Conservation (phyloP, 2,113 vertebrate species). For the Panurus biarmicus region DNA sequence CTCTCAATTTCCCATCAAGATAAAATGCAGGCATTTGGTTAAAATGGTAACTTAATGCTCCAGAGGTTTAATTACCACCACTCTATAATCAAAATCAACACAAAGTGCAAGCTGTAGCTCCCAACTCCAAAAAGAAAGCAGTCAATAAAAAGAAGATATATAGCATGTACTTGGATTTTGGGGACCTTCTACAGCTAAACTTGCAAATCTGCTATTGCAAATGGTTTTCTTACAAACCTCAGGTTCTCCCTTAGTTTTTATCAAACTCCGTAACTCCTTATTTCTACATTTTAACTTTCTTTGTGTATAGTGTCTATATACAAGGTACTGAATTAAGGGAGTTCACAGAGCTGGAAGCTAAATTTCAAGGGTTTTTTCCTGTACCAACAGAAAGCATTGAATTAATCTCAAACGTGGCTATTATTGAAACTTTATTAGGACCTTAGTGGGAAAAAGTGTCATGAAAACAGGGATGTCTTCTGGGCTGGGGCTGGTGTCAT, state of each 20-base stretch:
- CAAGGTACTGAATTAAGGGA: neutral
- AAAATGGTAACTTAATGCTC: slow-evolving; percentile 57
- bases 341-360: neutral
- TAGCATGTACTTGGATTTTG: neutral
- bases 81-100: slow-evolving; percentile 7
- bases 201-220: neutral
- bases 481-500: neutral
- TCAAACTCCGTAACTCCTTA: neutral
- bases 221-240: neutral
- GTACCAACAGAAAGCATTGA: neutral
- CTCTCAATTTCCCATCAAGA: slow-evolving; percentile 42
- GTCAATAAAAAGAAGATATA: neutral
- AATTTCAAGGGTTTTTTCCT: neutral
- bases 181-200: neutral
- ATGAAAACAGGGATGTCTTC: neutral
- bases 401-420: neutral
- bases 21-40: slow-evolving; percentile 48
- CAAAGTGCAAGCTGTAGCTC: neutral
- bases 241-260: neutral
- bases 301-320: neutral
- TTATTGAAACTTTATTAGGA: neutral
- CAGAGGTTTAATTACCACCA: slow-evolving; percentile 51
- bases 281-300: neutral
- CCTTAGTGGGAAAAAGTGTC: neutral
- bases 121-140: neutral